Evolutionary conservation across 2,888 invertebrate genomes (phyloP).

Genomic region (Hermodice carunculata): DNA sequence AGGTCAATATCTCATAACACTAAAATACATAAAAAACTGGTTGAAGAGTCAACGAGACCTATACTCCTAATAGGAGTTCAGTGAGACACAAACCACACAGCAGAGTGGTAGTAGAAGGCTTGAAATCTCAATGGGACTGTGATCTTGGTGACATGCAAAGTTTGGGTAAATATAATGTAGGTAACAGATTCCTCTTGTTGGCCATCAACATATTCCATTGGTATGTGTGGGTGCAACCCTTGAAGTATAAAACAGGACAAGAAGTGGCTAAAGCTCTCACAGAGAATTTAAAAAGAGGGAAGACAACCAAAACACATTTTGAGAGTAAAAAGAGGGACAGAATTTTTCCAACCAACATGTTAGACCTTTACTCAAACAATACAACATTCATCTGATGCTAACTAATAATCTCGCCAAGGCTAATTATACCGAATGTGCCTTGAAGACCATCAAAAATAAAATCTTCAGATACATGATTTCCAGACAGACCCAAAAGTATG

Average conservation of each 20-base stretch:
- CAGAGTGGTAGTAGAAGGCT: neutral
- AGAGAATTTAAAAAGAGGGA: neutral
- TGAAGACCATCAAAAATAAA: slow-evolving; percentile 6
- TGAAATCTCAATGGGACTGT: slow-evolving; percentile 3
- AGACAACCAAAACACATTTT: neutral
- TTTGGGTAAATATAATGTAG: neutral
- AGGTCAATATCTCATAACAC: too few relatives aligned
- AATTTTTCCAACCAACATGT: neutral
- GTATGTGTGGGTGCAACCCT: slow-evolving; percentile 3
- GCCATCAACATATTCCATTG: slow-evolving; percentile 1
- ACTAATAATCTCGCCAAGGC: neutral
- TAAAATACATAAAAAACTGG: too few relatives aligned
- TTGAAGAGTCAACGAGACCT: too few relatives aligned
- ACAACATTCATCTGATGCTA: neutral
- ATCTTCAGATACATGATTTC: neutral
- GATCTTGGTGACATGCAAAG: neutral
- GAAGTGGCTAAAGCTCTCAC: neutral
- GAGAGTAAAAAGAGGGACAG: neutral
- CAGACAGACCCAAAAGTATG: neutral
- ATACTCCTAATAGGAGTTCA: too few relatives aligned
- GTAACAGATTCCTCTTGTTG: slow-evolving; percentile 1
- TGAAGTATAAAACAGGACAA: slow-evolving; percentile 1
- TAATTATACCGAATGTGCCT: neutral
- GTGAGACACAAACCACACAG: too few relatives aligned
- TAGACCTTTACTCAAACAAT: neutral